Conservation (phyloP, 2,113 vertebrate genomes). For the Tetraodon nigroviridis region DNA sequence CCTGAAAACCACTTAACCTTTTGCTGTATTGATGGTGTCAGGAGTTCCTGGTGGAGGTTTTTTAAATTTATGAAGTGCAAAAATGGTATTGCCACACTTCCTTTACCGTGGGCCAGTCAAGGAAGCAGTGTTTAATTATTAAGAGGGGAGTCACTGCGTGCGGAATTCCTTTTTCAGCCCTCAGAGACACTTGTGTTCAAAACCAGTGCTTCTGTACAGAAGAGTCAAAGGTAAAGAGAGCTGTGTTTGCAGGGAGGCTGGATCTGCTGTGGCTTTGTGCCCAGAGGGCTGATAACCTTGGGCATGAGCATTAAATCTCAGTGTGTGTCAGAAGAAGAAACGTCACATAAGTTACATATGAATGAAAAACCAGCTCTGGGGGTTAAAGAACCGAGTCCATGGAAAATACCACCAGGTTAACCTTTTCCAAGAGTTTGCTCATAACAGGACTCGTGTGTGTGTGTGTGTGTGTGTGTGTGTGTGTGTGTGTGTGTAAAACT, state of each 20-base stretch:
- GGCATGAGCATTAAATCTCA: conserved; percentile 17
- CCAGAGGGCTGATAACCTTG: conserved; percentile 45
- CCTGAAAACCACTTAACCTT: no score
- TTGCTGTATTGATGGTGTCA: no score
- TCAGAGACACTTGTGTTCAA: conserved; percentile 43
- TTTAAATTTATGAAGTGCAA: conserved; percentile 19
- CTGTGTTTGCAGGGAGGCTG: conserved; percentile 33
- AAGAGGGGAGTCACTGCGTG: conserved; percentile 37
- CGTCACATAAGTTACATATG: not conserved
- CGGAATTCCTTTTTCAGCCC: conserved; percentile 43
- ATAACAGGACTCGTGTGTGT: conserved; percentile 16
- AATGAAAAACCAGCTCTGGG: not conserved
- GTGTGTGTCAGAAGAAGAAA: conserved; percentile 13
- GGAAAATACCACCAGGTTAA: conserved; percentile 27
- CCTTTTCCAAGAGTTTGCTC: conserved; percentile 40
- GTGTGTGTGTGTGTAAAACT: not conserved
- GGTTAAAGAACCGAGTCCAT: conserved; percentile 24
- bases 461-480: no score
- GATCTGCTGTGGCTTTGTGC: conserved; percentile 35
- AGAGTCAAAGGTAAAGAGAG: conserved; percentile 45
- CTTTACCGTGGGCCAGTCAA: not conserved
- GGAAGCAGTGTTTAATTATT: conserved; percentile 52
- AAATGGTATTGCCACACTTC: conserved; percentile 18
- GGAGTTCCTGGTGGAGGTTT: conserved; percentile 14
- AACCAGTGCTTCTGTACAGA: conserved; percentile 39